phyloP scores from a whole-genome alignment of 2,113 vertebrate genomes.

The Patagioenas fasciata region DNA sequence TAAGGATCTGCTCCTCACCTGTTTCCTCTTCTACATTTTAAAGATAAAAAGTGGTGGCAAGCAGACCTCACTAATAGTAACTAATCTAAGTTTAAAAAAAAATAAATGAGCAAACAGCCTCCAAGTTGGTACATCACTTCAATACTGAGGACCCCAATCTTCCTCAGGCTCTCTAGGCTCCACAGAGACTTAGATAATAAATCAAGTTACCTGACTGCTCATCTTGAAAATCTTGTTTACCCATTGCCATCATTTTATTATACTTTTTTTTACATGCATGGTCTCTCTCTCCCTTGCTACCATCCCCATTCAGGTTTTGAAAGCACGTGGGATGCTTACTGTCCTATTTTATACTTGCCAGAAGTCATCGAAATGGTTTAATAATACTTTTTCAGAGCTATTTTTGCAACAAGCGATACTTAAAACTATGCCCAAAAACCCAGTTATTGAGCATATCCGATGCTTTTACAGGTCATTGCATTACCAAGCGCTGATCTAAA shows the following conservation, averaged over 20 bases:
- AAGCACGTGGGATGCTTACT: background rate
- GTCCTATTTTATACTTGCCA: background rate
- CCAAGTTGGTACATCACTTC: background rate
- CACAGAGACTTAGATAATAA: background rate
- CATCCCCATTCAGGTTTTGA: background rate
- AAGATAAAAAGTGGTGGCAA: background rate
- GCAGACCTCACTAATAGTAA: background rate
- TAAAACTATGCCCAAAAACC: background rate
- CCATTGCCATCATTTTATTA: background rate
- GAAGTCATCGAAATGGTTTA: background rate
- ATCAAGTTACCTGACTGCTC: background rate
- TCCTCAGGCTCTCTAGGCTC: background rate
- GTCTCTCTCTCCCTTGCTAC: background rate
- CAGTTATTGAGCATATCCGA: background rate
- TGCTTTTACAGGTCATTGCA: background rate
- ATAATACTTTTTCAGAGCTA: background rate
- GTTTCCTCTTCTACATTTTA: background rate
- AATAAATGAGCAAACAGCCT: background rate
- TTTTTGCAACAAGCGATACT: background rate
- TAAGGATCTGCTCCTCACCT: background rate
- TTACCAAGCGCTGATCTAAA: background rate
- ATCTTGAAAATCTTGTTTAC: background rate
- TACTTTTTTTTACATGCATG: background rate
- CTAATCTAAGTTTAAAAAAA: background rate
- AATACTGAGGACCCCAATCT: background rate